These are phyloP conservation scores for Chrysolina oricalcia DNA, from an alignment of 2,888 invertebrate species.

Conservation along the genomic window DNA sequence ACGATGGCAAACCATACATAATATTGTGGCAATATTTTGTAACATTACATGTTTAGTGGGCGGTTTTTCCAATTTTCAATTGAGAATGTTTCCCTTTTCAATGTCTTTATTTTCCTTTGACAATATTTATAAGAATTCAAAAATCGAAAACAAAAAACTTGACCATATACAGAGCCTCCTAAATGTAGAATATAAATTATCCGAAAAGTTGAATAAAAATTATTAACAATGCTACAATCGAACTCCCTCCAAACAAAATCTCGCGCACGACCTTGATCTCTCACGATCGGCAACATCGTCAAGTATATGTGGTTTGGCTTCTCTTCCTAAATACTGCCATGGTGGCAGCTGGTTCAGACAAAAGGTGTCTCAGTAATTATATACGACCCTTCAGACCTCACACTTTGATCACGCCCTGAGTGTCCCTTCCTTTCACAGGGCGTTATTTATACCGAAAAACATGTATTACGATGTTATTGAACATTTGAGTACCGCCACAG, in stretches of 20 bases:
- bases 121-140: no score
- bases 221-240: not conserved
- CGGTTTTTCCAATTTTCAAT: no score
- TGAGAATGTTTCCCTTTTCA: no score
- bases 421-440: slow-evolving; percentile 68
- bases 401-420: slow-evolving; percentile 70
- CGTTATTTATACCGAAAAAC: slow-evolving; percentile 66
- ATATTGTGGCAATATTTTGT: no score
- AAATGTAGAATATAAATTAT: no score
- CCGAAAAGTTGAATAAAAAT: not conserved
- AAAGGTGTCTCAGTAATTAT: slow-evolving; percentile 71
- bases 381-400: slow-evolving; percentile 70
- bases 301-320: slow-evolving; percentile 26
- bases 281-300: slow-evolving; percentile 12
- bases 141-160: no score
- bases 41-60: no score
- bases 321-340: slow-evolving; percentile 56
- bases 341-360: slow-evolving; percentile 69
- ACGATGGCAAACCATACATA: no score
- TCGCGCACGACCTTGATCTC: slow-evolving; percentile 26
- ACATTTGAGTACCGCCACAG: slow-evolving; percentile 32
- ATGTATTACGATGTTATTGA: slow-evolving; percentile 42
- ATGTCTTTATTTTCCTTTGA: no score
- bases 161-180: no score
- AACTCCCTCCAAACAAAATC: not conserved